Percentiles rank a stretch among this genome's conserved stretches.
Evolutionary conservation across 2,797 vertebrate species (phyloP).

Genomic region (Neostethus bicornis): DNA sequence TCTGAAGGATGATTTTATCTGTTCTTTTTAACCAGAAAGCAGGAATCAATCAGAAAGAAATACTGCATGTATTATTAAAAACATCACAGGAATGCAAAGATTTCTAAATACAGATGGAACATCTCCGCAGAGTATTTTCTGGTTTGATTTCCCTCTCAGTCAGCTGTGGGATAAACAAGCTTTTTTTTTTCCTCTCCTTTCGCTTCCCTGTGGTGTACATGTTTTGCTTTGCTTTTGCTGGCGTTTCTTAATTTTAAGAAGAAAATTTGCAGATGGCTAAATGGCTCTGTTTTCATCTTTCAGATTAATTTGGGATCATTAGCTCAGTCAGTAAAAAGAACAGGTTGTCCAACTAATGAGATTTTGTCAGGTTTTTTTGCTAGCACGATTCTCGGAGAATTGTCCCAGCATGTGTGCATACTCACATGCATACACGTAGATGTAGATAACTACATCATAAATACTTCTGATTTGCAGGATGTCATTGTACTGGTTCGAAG

Average conservation of each 20-base stretch:
- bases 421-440: too few species aligned
- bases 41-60: slow-evolving; percentile 13
- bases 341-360: slow-evolving; percentile 22
- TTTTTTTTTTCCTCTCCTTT: slow-evolving; percentile 37
- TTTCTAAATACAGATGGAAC: background rate
- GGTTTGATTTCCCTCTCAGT: slow-evolving; percentile 10
- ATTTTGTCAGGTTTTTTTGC: slow-evolving; percentile 10
- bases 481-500: too few species aligned
- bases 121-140: slow-evolving; percentile 3
- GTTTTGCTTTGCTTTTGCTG: slow-evolving; percentile 26
- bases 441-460: too few species aligned
- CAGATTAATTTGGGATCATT: slow-evolving; percentile 42
- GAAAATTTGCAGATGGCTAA: slow-evolving; percentile 53
- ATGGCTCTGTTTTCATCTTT: slow-evolving; percentile 28
- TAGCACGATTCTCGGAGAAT: too few species aligned
- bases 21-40: slow-evolving; percentile 5
- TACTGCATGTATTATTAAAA: slow-evolving; percentile 3
- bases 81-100: slow-evolving; percentile 8
- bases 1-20: slow-evolving; percentile 42
- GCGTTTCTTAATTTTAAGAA: slow-evolving; percentile 50
- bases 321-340: slow-evolving; percentile 2
- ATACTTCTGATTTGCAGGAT: too few species aligned
- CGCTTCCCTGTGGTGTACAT: slow-evolving; percentile 28
- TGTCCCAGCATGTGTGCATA: too few species aligned
- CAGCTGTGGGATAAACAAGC: slow-evolving; percentile 24